These are phyloP conservation scores for Lithophane leautieri DNA, from an alignment of 2,888 invertebrate genomes.

Conservation along the genomic window DNA sequence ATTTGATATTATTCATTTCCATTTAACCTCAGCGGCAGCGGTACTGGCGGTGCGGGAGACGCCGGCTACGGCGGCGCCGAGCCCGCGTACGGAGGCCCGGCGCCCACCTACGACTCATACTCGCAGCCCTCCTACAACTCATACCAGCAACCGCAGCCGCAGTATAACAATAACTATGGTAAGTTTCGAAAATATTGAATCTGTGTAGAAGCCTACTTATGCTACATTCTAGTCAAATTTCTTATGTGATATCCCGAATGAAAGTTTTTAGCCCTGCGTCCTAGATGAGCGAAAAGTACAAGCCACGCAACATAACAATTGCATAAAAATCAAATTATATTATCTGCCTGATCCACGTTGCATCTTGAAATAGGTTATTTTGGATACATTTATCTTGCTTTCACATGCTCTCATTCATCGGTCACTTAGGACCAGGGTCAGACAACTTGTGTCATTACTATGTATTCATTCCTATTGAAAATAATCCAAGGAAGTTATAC, in stretches of 20 bases:
- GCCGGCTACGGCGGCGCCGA: slow-evolving; percentile 85
- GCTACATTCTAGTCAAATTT: slow-evolving; percentile 40
- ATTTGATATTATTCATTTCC: neutral
- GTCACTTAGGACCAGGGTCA: slow-evolving; percentile 28
- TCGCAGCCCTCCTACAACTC: slow-evolving; percentile 83
- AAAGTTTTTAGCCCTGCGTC: slow-evolving; percentile 22
- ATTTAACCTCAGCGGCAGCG: slow-evolving; percentile 62
- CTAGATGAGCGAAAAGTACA: slow-evolving; percentile 21
- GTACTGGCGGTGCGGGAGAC: slow-evolving; percentile 82
- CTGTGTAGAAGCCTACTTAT: slow-evolving; percentile 8
- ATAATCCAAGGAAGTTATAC: neutral
- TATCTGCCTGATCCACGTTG: neutral
- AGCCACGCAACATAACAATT: neutral
- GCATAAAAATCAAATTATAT: neutral
- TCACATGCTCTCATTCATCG: neutral
- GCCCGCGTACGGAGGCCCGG: slow-evolving; percentile 79
- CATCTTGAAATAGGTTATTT: neutral
- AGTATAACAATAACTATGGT: slow-evolving; percentile 86
- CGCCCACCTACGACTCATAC: slow-evolving; percentile 83
- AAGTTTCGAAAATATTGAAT: slow-evolving; percentile 72
- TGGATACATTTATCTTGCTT: neutral
- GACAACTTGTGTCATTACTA: neutral
- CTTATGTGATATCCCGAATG: neutral
- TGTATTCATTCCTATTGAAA: neutral
- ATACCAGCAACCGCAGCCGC: slow-evolving; percentile 83